phyloP scores from a whole-genome alignment of 1,140 invertebrate species.

The Drosophila ambigua region DNA sequence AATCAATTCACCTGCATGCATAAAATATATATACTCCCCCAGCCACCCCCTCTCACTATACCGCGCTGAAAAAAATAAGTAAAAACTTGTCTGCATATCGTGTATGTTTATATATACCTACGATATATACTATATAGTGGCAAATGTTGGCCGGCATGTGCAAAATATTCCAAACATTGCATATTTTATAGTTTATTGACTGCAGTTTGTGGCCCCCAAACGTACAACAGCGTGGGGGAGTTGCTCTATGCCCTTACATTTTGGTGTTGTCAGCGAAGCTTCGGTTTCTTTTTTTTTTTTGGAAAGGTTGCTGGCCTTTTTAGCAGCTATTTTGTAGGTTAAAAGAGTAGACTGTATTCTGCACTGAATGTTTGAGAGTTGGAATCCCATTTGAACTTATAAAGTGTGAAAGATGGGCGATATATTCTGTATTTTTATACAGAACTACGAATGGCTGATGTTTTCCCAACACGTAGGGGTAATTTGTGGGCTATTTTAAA shows the following conservation, averaged over 20 bases:
- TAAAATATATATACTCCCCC: conserved; percentile 70
- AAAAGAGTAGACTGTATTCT: too few relatives aligned
- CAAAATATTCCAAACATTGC: conserved; percentile 78
- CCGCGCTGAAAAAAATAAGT: too few relatives aligned
- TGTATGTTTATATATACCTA: not conserved
- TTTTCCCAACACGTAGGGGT: too few relatives aligned
- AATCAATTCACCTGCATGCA: conserved; percentile 81
- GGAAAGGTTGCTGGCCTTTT: not conserved
- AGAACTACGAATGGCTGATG: too few relatives aligned
- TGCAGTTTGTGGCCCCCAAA: conserved; percentile 32
- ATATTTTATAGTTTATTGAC: conserved; percentile 82
- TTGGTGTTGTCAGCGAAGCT: too few relatives aligned
- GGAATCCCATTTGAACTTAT: too few relatives aligned
- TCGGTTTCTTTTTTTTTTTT: conserved; percentile 25
- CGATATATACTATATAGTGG: conserved; percentile 1
- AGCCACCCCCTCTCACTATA: not conserved
- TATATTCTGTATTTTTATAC: too few relatives aligned
- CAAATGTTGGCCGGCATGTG: conserved; percentile 10
- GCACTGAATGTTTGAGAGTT: too few relatives aligned
- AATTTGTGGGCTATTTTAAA: too few relatives aligned
- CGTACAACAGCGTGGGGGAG: conserved; percentile 1
- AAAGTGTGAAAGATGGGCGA: too few relatives aligned
- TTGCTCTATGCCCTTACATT: conserved; percentile 14
- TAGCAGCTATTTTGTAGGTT: too few relatives aligned
- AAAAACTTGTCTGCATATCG: conserved; percentile 30